phyloP scores from a whole-genome alignment of 2,797 vertebrate genomes.

The Pipistrellus pipistrellus region DNA sequence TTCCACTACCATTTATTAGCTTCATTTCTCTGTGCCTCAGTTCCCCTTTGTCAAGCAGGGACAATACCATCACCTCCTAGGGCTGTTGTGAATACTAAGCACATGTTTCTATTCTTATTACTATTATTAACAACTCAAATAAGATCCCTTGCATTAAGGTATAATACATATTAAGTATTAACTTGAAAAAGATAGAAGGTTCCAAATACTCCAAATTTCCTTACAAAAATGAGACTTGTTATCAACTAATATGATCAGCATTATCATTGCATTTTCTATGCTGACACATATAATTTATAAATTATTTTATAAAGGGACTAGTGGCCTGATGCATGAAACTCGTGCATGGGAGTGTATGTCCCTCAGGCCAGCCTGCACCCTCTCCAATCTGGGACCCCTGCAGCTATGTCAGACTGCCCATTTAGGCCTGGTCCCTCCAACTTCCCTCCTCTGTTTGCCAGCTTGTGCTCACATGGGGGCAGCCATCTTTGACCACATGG shows the following conservation, averaged over 20 bases:
- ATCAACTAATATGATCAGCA: background rate
- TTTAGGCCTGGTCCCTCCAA: no score
- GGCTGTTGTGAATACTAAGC: background rate
- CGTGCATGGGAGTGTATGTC: no score
- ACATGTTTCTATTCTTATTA: background rate
- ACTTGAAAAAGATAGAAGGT: conserved; percentile 19
- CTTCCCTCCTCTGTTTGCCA: no score
- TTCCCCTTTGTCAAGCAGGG: background rate
- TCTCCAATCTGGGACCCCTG: no score
- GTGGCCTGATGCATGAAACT: no score
- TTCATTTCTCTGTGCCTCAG: background rate
- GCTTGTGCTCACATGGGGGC: no score
- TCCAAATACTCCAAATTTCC: background rate
- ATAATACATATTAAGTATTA: background rate
- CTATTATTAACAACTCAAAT: background rate
- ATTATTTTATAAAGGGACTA: background rate
- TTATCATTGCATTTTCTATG: background rate
- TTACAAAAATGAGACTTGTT: background rate
- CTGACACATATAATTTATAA: background rate
- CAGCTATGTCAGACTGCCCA: no score
- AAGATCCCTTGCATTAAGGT: background rate
- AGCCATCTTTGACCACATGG: no score
- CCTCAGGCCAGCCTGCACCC: no score
- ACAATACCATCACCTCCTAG: background rate
- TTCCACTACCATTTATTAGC: background rate